phyloP scores from a whole-genome alignment of 2,888 invertebrate species.

The Dichetophora obliterata region DNA sequence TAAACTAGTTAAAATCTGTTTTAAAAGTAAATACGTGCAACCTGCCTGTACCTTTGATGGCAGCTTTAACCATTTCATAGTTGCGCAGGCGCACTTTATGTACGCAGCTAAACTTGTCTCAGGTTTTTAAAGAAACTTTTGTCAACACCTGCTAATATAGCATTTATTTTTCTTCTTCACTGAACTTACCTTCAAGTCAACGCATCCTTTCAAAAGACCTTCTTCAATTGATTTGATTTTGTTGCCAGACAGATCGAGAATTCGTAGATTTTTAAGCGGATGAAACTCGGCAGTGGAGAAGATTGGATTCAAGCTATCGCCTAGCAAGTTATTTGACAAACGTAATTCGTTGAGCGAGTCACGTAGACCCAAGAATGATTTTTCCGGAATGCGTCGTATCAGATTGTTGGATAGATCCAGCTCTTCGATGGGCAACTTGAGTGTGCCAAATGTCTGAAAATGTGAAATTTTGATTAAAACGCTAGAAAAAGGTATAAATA shows the following conservation, averaged over 20 bases:
- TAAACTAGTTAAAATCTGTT: background rate
- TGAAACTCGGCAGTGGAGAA: conserved; percentile 90
- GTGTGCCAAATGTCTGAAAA: conserved; percentile 76
- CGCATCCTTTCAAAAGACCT: conserved; percentile 87
- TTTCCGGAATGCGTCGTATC: conserved; percentile 82
- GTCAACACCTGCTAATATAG: background rate
- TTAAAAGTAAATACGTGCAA: background rate
- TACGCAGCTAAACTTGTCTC: too few relatives aligned
- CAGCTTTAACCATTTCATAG: background rate
- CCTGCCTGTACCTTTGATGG: background rate
- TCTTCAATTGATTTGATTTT: conserved; percentile 86
- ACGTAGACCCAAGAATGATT: conserved; percentile 77
- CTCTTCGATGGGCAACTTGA: conserved; percentile 79
- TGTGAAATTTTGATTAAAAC: conserved; percentile 20
- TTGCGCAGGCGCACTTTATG: background rate
- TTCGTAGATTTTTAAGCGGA: conserved; percentile 78
- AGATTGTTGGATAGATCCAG: conserved; percentile 88
- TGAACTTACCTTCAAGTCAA: conserved; percentile 76
- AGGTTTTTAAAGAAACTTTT: background rate
- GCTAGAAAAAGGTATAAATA: too few relatives aligned
- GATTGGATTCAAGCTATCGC: conserved; percentile 90
- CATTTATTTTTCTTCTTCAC: background rate
- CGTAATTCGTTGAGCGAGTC: conserved; percentile 79
- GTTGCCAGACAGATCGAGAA: conserved; percentile 85
- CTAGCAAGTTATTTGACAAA: conserved; percentile 85